A percentile compares a stretch with the other conserved stretches of the same genome.
Evolutionary conservation across 2,797 vertebrate species (phyloP).

Genomic region (Eulemur albifrons): DNA sequence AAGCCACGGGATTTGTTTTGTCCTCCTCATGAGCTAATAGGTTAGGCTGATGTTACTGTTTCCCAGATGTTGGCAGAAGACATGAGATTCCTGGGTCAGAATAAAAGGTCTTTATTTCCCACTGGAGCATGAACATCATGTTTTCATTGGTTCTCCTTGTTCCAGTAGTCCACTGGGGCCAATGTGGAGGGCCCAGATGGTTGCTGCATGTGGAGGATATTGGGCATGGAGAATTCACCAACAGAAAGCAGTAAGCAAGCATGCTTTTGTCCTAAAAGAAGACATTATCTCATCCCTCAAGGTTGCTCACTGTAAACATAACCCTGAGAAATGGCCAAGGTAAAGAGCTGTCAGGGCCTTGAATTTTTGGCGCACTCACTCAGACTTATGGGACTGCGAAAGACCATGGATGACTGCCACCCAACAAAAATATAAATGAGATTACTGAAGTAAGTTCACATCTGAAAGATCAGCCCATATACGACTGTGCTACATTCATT

Average conservation of each 20-base stretch:
- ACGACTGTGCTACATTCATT: background rate
- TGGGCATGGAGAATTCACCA: background rate
- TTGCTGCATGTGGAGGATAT: background rate
- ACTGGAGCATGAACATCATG: background rate
- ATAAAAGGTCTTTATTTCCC: background rate
- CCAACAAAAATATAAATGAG: background rate
- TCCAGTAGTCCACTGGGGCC: background rate
- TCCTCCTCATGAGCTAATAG: background rate
- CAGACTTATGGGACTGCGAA: background rate
- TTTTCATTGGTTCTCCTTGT: background rate
- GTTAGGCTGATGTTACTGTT: background rate
- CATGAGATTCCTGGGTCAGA: background rate
- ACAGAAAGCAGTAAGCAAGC: background rate
- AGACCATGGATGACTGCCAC: background rate
- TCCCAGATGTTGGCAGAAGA: background rate
- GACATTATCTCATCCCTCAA: background rate
- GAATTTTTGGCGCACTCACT: background rate
- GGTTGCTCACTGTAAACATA: background rate
- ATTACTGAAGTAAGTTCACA: background rate
- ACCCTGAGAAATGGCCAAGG: background rate
- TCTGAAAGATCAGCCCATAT: background rate
- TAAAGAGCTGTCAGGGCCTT: background rate
- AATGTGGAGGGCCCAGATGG: background rate
- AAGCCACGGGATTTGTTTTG: background rate
- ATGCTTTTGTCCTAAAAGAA: background rate